A percentile compares a stretch with the other conserved stretches of the same genome.
Conservation (phyloP, 2,797 vertebrate species). For the Setipinna tenuifilis region DNA sequence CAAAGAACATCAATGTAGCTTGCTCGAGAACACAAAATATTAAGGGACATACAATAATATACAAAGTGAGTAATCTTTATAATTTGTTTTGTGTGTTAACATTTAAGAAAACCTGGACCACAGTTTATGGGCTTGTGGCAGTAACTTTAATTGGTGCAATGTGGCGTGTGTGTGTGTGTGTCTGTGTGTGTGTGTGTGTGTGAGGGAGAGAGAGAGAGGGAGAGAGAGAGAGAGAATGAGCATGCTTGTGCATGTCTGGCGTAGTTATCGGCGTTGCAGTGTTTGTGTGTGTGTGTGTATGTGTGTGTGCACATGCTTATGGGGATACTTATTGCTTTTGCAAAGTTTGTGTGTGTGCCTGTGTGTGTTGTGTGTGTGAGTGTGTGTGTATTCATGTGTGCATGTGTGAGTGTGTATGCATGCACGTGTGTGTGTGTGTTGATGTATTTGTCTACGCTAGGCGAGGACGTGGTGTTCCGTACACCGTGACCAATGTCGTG, state of each 20-base stretch:
- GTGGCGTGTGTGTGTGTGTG: not conserved
- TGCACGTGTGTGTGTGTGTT: not conserved
- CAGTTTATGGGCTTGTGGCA: not conserved
- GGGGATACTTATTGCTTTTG: not conserved
- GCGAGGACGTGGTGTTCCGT: constrained; percentile 8
- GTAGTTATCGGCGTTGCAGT: not conserved
- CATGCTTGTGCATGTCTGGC: not conserved
- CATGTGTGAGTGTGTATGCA: no score
- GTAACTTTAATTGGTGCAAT: not conserved
- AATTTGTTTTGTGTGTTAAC: not conserved
- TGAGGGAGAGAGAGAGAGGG: not conserved
- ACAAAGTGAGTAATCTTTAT: not conserved
- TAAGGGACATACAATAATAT: not conserved
- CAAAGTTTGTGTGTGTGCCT: not conserved
- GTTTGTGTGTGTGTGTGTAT: not conserved
- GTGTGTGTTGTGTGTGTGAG: not conserved
- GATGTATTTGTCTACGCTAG: not conserved
- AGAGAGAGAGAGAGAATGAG: not conserved
- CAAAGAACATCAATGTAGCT: no score
- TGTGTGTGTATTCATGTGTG: not conserved
- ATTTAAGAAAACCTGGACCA: not conserved
- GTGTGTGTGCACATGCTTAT: not conserved
- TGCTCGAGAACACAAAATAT: not conserved
- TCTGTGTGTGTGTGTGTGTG: not conserved
- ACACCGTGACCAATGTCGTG: not conserved